Conservation (phyloP, 2,113 vertebrate species). For the Camelus bactrianus region DNA sequence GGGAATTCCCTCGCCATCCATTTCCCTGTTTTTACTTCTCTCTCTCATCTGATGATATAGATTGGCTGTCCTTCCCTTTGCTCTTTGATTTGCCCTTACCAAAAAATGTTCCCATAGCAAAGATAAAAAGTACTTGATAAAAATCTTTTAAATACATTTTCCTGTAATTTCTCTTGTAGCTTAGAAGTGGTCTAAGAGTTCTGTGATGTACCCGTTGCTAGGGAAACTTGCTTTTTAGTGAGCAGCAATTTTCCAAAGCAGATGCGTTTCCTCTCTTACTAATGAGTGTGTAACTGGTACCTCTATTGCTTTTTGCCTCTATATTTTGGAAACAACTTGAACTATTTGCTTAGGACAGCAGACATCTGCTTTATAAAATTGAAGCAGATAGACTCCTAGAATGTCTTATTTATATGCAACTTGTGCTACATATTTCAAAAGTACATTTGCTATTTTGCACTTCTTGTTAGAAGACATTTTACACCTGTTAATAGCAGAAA, state of each 20-base stretch:
- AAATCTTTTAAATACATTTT: slow-evolving; percentile 44
- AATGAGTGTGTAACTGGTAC: slow-evolving; percentile 64
- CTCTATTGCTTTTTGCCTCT: slow-evolving; percentile 58
- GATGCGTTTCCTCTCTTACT: slow-evolving; percentile 71
- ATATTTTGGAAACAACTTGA: slow-evolving; percentile 72
- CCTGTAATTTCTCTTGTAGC: slow-evolving; percentile 5
- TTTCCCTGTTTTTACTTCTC: not conserved
- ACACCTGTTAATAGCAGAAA: slow-evolving; percentile 72
- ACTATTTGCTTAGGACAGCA: slow-evolving; percentile 79
- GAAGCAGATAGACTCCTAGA: slow-evolving; percentile 57
- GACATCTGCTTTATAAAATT: slow-evolving; percentile 61
- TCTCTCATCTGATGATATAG: not conserved
- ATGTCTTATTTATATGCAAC: slow-evolving; percentile 67
- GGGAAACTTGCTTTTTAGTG: slow-evolving; percentile 79
- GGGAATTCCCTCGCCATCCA: not conserved
- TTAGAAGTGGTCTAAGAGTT: slow-evolving; percentile 67
- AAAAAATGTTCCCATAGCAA: slow-evolving; percentile 42
- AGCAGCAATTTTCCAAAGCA: slow-evolving; percentile 68
- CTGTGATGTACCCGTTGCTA: slow-evolving; percentile 74
- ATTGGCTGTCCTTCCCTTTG: slow-evolving; percentile 5
- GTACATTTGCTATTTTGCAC: slow-evolving; percentile 61
- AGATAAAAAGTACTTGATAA: slow-evolving; percentile 59
- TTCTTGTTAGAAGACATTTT: slow-evolving; percentile 76
- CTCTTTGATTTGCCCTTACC: not conserved
- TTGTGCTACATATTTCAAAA: slow-evolving; percentile 62